These are phyloP conservation scores for Drosophila nebulosa DNA, from an alignment of 1,140 invertebrate genomes.

Conservation along the genomic window DNA sequence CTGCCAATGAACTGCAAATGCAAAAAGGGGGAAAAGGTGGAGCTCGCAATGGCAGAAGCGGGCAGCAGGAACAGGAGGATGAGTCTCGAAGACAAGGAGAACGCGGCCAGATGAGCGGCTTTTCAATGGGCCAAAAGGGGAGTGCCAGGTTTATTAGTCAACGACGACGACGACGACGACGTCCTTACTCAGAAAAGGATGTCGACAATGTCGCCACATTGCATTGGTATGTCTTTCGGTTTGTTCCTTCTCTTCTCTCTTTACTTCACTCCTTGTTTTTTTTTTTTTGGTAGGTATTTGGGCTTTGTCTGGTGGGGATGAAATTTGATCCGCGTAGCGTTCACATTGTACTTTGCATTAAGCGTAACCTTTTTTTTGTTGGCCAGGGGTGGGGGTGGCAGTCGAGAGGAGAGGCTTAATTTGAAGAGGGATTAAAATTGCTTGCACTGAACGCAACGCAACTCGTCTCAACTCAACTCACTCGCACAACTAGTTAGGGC, in stretches of 20 bases:
- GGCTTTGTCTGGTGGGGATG: slow-evolving; percentile 78
- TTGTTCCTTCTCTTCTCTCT: not conserved
- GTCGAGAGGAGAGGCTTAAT: slow-evolving; percentile 70
- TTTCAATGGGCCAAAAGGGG: slow-evolving; percentile 24
- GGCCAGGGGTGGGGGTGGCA: slow-evolving; percentile 39
- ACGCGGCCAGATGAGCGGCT: slow-evolving; percentile 65
- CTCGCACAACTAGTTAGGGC: slow-evolving; percentile 55
- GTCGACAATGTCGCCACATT: slow-evolving; percentile 49
- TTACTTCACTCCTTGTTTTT: slow-evolving; percentile 19
- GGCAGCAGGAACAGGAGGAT: not conserved
- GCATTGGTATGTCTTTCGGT: slow-evolving; percentile 52
- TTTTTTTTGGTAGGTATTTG: slow-evolving; percentile 50
- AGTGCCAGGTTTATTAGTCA: slow-evolving; percentile 61
- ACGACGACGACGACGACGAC: slow-evolving; percentile 8
- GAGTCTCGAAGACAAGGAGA: not conserved
- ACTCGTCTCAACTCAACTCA: not conserved
- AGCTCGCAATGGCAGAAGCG: slow-evolving; percentile 16
- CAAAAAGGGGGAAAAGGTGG: slow-evolving; percentile 6
- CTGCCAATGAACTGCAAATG: slow-evolving; percentile 78
- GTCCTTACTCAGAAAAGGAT: slow-evolving; percentile 62
- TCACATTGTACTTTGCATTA: slow-evolving; percentile 73
- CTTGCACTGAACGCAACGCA: not conserved
- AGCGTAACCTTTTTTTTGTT: slow-evolving; percentile 63
- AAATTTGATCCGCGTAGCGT: slow-evolving; percentile 74
- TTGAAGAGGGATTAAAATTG: slow-evolving; percentile 66